phyloP scores from a whole-genome alignment of 1,140 invertebrate species.

The Eriosoma lanigerum region DNA sequence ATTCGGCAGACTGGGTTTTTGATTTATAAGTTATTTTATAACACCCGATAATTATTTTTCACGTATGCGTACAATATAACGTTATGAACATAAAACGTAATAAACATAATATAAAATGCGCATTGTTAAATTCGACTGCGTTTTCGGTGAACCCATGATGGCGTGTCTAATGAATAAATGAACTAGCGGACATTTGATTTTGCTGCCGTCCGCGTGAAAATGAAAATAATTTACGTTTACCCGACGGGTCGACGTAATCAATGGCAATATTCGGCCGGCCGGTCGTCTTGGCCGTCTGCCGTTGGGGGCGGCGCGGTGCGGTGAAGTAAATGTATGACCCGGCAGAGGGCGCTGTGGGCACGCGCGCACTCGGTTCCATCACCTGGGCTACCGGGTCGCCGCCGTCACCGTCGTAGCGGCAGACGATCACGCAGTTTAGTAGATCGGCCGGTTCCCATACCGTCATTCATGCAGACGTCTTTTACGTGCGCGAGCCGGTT shows the following conservation, averaged over 20 bases:
- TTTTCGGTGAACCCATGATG: too few species aligned
- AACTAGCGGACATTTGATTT: background rate
- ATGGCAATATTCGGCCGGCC: background rate
- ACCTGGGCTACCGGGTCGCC: conserved; percentile 47
- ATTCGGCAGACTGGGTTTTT: too few species aligned
- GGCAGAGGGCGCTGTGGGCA: conserved; percentile 12
- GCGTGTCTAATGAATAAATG: too few species aligned
- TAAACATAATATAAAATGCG: too few species aligned
- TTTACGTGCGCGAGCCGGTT: conserved; percentile 43
- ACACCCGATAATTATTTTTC: too few species aligned
- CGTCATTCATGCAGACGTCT: conserved; percentile 37
- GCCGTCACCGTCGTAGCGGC: conserved; percentile 36
- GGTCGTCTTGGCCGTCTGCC: background rate
- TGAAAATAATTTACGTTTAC: background rate
- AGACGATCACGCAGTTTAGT: conserved; percentile 50
- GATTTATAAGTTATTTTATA: too few species aligned
- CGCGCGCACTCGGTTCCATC: conserved; percentile 24
- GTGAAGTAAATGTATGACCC: background rate
- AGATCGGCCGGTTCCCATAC: conserved; percentile 46
- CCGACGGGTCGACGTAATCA: background rate
- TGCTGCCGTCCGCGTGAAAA: background rate
- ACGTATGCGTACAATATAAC: too few species aligned
- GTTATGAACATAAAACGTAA: too few species aligned
- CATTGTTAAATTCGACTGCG: too few species aligned
- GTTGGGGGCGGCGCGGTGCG: background rate